Evolutionary conservation across 2,888 invertebrate species (phyloP).

Genomic region (Drosophila acutilabella): DNA sequence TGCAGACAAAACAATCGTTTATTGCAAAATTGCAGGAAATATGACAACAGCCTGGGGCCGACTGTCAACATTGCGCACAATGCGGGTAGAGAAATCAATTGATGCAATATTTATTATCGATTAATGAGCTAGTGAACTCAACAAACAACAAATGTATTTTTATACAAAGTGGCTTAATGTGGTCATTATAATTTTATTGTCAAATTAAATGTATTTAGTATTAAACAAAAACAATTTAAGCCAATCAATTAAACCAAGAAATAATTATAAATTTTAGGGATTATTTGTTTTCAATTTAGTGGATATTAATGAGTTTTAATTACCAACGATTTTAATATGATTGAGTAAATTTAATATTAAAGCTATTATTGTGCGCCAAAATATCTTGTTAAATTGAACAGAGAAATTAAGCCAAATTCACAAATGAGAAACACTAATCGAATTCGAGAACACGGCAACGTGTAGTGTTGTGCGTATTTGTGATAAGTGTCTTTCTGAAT

Average conservation of each 20-base stretch:
- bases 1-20: constrained; percentile 30
- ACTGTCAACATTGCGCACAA: constrained; percentile 21
- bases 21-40: constrained; percentile 27
- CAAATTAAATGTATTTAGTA: constrained; percentile 3
- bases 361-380: not conserved
- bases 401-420: not conserved
- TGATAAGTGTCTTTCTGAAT: constrained; percentile 13
- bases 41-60: not conserved
- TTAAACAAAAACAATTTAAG: not conserved
- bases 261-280: not conserved
- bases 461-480: constrained; percentile 4
- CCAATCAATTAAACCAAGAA: not conserved
- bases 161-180: not conserved
- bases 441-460: not conserved
- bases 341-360: not conserved
- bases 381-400: not conserved
- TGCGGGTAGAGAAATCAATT: not conserved
- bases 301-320: not conserved
- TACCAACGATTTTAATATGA: not conserved
- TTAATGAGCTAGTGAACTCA: constrained; percentile 2
- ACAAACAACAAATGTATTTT: constrained; percentile 2
- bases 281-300: not conserved
- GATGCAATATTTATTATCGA: constrained; percentile 12
- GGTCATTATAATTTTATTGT: not conserved
- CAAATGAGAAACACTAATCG: not conserved